Conservation (phyloP, 2,888 invertebrate species). For the Trissoscelio sp. region DNA sequence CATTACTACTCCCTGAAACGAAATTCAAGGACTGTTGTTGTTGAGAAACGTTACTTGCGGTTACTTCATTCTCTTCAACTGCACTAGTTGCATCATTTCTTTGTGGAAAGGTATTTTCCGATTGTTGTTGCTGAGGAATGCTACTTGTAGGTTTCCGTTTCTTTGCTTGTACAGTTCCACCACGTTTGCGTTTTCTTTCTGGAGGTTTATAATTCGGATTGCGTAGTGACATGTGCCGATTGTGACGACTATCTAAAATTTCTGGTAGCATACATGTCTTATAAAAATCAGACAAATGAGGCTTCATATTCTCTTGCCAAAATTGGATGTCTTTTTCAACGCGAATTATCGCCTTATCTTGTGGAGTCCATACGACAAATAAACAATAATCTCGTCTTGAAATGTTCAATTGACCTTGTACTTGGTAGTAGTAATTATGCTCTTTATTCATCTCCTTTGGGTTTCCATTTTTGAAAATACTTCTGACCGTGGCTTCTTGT, state of each 20-base stretch:
- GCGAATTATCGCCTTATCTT: constrained; percentile 7
- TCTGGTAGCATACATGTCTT: constrained; percentile 48
- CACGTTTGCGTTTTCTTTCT: no score
- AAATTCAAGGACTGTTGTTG: no score
- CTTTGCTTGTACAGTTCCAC: no score
- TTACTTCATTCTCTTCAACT: no score
- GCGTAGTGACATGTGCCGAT: constrained; percentile 20
- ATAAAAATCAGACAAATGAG: neutral
- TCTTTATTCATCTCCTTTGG: constrained; percentile 24
- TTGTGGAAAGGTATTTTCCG: no score
- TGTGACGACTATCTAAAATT: constrained; percentile 31
- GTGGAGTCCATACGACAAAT: constrained; percentile 36
- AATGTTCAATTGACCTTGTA: constrained; percentile 57
- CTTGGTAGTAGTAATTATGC: constrained; percentile 50
- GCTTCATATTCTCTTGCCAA: neutral
- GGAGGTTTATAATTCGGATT: constrained; percentile 29
- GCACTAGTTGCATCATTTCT: no score
- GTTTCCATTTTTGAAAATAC: neutral
- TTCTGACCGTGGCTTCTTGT: neutral
- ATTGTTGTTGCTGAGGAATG: no score
- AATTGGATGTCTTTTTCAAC: constrained; percentile 1
- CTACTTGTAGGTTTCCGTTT: no score
- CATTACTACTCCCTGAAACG: no score
- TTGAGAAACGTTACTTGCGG: no score
- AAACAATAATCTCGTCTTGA: constrained; percentile 30